Percentiles rank a stretch among this genome's conserved stretches.
phyloP scores from a whole-genome alignment of 2,888 invertebrate genomes.

The Dryadula phaetusa region DNA sequence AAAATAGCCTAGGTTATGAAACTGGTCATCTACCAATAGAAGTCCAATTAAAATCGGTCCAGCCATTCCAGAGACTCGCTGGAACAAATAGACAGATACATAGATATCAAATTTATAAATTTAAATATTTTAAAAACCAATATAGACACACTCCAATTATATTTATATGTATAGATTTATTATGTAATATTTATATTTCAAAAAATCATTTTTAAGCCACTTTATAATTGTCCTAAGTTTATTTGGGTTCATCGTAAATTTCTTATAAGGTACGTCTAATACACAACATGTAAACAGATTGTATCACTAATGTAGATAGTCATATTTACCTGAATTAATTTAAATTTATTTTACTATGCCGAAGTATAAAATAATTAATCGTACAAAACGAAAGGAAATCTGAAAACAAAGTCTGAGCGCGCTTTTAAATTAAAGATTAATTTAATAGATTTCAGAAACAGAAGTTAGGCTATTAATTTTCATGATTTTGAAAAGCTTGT shows the following conservation, averaged over 20 bases:
- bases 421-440: slow-evolving; percentile 22
- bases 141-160: no score
- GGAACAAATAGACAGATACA: no score
- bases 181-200: background rate
- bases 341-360: slow-evolving; percentile 11
- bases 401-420: slow-evolving; percentile 19
- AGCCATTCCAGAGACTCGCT: no score
- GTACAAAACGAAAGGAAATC: slow-evolving; percentile 23
- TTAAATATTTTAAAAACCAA: no score
- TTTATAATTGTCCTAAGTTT: background rate
- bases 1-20: no score
- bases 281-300: background rate
- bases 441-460: slow-evolving; percentile 33
- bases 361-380: slow-evolving; percentile 22
- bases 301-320: background rate
- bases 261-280: background rate
- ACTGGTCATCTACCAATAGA: no score
- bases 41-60: no score
- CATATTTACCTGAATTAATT: background rate
- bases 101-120: no score
- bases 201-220: background rate
- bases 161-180: no score
- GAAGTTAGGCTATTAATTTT: slow-evolving; percentile 23
- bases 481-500: slow-evolving; percentile 12
- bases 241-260: background rate